Evolutionary conservation across 2,113 vertebrate species (phyloP).

Genomic region (Gallinago paraguaiae): DNA sequence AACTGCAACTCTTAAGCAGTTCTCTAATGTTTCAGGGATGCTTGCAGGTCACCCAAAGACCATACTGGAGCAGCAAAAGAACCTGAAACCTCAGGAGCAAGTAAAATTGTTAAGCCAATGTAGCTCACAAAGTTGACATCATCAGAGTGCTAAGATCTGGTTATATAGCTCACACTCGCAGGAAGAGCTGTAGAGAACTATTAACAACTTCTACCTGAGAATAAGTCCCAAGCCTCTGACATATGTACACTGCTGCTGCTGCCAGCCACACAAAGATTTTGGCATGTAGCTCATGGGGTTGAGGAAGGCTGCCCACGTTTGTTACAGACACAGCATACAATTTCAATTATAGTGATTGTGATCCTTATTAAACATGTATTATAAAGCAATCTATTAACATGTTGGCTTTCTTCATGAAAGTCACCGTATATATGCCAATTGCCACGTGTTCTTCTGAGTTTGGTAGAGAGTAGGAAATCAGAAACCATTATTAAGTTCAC

Average conservation of each 20-base stretch:
- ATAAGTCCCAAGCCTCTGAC: neutral
- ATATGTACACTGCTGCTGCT: neutral
- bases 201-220: neutral
- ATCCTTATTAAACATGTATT: neutral
- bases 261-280: neutral
- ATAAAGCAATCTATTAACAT: neutral
- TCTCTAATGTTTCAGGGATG: neutral
- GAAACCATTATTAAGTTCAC: neutral
- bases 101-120: neutral
- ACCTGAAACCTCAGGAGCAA: neutral
- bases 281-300: rapidly evolving
- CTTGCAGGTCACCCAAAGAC: neutral
- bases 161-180: neutral
- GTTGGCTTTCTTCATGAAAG: neutral
- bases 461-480: neutral
- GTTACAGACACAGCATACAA: neutral
- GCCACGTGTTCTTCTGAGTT: neutral
- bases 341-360: neutral
- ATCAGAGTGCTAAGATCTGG: neutral
- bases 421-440: neutral
- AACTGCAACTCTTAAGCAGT: neutral
- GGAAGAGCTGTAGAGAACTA: neutral
- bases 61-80: neutral
- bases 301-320: neutral
- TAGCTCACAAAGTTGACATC: neutral